Percentiles rank a stretch among this genome's conserved stretches.
Conservation (phyloP, 2,888 invertebrate species). For the Conchocele bisecta region DNA sequence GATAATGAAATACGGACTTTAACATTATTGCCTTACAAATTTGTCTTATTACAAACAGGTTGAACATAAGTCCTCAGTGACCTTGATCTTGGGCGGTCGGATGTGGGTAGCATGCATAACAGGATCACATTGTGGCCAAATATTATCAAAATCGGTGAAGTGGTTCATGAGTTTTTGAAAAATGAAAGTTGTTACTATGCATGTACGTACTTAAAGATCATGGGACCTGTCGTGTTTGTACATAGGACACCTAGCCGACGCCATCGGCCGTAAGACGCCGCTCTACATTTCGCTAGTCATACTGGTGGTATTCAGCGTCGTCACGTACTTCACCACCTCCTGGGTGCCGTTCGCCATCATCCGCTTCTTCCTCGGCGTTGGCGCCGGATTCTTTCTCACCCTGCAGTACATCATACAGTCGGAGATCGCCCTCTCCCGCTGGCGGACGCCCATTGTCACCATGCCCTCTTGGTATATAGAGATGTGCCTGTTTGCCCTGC, state of each 20-base stretch:
- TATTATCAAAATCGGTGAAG: no score
- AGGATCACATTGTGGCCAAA: no score
- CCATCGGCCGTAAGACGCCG: constrained; percentile 53
- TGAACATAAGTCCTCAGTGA: no score
- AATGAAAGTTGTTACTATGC: no score
- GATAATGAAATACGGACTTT: no score
- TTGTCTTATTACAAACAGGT: no score
- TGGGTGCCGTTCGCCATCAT: constrained; percentile 54
- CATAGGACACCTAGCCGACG: constrained; percentile 55
- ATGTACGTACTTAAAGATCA: no score
- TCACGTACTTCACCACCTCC: constrained; percentile 32
- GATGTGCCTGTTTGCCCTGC: neutral
- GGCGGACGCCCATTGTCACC: constrained; percentile 18
- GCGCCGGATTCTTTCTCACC: constrained; percentile 39
- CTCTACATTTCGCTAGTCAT: constrained; percentile 17
- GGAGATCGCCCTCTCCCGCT: constrained; percentile 12
- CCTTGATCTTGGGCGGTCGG: no score
- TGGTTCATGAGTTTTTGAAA: no score
- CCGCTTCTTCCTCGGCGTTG: constrained; percentile 51
- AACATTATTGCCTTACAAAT: no score
- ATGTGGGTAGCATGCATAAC: no score
- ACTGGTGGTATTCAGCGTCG: constrained; percentile 15
- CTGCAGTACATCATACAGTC: constrained; percentile 1
- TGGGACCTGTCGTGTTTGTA: no score
- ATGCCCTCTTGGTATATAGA: constrained; percentile 16